Conservation (phyloP, 2,113 vertebrate genomes). For the Polypterus senegalus region DNA sequence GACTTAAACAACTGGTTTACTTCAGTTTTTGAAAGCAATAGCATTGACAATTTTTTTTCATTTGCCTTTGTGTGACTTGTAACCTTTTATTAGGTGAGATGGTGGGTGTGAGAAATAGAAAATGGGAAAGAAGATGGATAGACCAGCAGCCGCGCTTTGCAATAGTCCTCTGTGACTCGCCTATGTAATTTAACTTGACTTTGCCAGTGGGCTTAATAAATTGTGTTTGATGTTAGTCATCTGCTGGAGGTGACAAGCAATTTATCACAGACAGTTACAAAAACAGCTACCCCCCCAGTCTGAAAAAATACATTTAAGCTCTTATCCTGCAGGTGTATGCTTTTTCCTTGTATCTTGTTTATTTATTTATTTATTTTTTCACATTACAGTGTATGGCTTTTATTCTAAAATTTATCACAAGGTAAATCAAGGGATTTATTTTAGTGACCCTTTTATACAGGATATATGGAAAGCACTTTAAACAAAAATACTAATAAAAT, state of each 20-base stretch:
- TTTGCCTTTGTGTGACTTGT: too few species aligned
- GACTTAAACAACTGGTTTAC: too few species aligned
- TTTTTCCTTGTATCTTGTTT: too few species aligned
- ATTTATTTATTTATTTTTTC: too few species aligned
- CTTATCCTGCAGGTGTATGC: background rate
- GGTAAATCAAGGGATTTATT: too few species aligned
- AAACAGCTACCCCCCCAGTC: background rate
- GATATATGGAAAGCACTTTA: too few species aligned
- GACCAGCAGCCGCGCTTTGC: conserved; percentile 2
- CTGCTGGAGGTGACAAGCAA: background rate
- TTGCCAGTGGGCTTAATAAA: conserved; percentile 31
- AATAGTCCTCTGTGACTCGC: conserved; percentile 30
- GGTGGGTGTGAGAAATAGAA: conserved; percentile 7
- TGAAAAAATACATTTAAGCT: background rate
- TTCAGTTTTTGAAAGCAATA: too few species aligned
- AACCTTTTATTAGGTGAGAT: conserved; percentile 13
- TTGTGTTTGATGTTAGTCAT: conserved; percentile 13
- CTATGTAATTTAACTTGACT: conserved; percentile 35
- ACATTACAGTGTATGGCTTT: too few species aligned
- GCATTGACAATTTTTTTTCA: too few species aligned
- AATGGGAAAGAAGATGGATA: conserved; percentile 29
- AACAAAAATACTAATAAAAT: too few species aligned
- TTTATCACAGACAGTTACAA: conserved; percentile 7
- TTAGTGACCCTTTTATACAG: too few species aligned
- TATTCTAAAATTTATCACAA: too few species aligned